These are phyloP conservation scores for Thereva unica DNA, from an alignment of 2,888 invertebrate species.

Conservation along the genomic window DNA sequence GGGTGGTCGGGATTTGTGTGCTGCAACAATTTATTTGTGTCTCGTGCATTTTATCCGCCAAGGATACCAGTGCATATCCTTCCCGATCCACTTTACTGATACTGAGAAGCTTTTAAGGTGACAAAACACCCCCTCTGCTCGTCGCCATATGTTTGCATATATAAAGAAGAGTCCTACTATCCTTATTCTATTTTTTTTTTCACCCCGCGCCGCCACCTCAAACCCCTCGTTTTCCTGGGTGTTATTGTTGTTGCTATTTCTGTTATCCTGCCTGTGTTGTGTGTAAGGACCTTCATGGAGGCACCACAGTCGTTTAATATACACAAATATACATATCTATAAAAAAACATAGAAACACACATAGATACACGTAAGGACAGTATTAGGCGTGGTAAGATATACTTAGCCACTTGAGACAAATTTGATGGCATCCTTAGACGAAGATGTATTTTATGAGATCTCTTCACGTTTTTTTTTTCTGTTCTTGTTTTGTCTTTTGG, in stretches of 20 bases:
- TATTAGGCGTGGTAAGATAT: constrained; percentile 27
- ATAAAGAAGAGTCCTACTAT: background rate
- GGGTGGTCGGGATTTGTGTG: constrained; percentile 4
- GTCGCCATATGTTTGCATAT: constrained; percentile 22
- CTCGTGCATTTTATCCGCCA: constrained; percentile 30
- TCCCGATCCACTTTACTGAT: constrained; percentile 20
- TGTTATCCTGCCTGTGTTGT: no score
- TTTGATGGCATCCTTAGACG: constrained; percentile 38
- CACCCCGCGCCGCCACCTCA: no score
- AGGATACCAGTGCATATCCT: constrained; percentile 29
- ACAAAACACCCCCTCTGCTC: constrained; percentile 6
- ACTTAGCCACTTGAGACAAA: constrained; percentile 37
- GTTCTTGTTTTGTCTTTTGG: background rate
- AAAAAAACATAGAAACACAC: background rate
- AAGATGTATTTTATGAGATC: constrained; percentile 38
- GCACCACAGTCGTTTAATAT: background rate
- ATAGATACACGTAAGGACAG: constrained; percentile 5
- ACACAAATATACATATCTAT: background rate
- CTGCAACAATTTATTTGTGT: constrained; percentile 35
- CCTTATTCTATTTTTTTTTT: no score
- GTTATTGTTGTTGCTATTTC: no score
- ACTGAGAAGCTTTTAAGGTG: constrained; percentile 16
- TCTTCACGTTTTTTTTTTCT: constrained; percentile 23
- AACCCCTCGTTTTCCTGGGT: no score
- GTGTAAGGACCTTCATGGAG: no score